A percentile compares a stretch with the other conserved stretches of the same genome.
Conservation (phyloP, 2,113 vertebrate genomes). For the Carassius auratus region DNA sequence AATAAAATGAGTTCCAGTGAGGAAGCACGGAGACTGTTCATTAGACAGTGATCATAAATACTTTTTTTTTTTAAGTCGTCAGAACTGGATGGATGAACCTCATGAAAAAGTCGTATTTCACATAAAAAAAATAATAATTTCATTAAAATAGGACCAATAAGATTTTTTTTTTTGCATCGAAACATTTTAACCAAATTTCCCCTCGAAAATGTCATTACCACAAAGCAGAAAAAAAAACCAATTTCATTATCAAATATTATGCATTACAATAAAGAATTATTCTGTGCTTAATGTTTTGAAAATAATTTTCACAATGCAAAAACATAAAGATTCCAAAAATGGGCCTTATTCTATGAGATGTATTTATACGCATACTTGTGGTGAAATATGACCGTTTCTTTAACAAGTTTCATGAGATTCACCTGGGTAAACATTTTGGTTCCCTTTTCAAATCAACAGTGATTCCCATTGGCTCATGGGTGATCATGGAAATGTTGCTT, state of each 20-base stretch:
- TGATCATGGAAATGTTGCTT: constrained; percentile 53
- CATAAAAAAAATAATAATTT: background rate
- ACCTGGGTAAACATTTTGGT: constrained; percentile 29
- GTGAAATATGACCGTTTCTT: background rate
- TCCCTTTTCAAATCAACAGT: constrained; percentile 29
- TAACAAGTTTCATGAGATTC: background rate
- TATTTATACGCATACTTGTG: background rate
- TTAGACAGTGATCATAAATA: constrained; percentile 33
- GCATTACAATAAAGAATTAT: background rate
- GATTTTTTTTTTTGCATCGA: too few species aligned
- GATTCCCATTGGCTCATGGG: constrained; percentile 41
- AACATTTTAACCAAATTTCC: too few species aligned
- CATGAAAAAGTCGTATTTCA: background rate
- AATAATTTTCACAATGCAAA: background rate
- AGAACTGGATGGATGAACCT: background rate
- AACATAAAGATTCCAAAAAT: too few species aligned
- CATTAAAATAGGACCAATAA: background rate
- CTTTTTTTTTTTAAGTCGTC: background rate
- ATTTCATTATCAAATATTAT: too few species aligned
- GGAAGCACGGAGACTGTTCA: constrained; percentile 23
- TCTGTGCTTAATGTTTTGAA: background rate
- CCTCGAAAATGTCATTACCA: too few species aligned
- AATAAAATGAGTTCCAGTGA: constrained; percentile 19
- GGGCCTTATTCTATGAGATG: too few species aligned
- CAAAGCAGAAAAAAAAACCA: too few species aligned